Conservation (phyloP, 1,140 invertebrate species). For the Laodelphax striatellus region DNA sequence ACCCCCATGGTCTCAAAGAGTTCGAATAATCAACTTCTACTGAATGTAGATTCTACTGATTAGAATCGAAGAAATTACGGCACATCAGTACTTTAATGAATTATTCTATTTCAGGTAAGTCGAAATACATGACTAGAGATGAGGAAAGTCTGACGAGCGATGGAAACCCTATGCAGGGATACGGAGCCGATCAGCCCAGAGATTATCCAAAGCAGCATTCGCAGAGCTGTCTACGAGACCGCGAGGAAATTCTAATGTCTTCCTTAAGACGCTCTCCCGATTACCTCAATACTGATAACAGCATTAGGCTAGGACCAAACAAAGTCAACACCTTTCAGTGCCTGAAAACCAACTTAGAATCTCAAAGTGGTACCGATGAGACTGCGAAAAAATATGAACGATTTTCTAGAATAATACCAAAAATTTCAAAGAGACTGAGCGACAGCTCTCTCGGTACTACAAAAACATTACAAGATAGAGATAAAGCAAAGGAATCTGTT, state of each 20-base stretch:
- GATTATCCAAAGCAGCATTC: background rate
- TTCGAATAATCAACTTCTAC: no score
- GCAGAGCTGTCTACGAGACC: background rate
- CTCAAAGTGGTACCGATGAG: background rate
- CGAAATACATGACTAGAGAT: slow-evolving; percentile 5
- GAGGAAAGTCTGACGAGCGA: slow-evolving; percentile 4
- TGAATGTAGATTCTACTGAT: no score
- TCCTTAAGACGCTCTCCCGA: slow-evolving; percentile 4
- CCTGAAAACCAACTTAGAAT: background rate
- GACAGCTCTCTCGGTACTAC: background rate
- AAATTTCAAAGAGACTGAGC: background rate
- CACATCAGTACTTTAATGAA: no score
- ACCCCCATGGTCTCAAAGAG: no score
- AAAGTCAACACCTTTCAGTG: slow-evolving; percentile 9
- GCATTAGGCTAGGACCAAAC: slow-evolving; percentile 4
- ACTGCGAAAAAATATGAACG: background rate
- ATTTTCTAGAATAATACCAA: background rate
- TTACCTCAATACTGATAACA: background rate
- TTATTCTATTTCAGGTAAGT: background rate
- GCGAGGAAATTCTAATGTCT: slow-evolving; percentile 11
- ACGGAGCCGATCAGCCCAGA: background rate
- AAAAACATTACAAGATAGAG: background rate
- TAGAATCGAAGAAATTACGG: no score
- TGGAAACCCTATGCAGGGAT: slow-evolving; percentile 1
- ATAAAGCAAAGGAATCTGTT: background rate